These are phyloP conservation scores for Petaurus breviceps DNA, from an alignment of 2,113 vertebrate species.

Conservation along the genomic window DNA sequence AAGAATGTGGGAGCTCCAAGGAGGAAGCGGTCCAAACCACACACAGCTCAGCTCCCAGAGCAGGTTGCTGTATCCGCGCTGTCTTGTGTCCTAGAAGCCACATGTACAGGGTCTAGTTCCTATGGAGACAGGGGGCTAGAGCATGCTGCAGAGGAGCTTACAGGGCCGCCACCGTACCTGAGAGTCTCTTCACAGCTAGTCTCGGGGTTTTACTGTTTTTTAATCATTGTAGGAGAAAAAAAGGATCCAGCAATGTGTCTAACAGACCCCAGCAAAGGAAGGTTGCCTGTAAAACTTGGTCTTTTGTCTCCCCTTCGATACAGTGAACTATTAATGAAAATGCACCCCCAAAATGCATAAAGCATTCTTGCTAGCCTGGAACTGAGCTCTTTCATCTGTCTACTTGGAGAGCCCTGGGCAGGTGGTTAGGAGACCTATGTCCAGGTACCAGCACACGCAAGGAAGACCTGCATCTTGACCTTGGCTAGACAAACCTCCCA, in stretches of 20 bases:
- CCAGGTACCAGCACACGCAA: rapidly evolving
- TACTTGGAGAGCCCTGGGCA: not conserved
- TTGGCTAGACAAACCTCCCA: not conserved
- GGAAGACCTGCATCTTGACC: not conserved
- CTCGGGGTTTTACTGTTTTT: not conserved
- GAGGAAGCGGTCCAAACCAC: not conserved
- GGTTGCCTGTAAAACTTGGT: not conserved
- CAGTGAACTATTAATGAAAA: not conserved
- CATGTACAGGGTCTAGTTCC: too few relatives aligned
- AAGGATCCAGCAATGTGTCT: not conserved
- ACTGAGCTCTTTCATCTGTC: not conserved
- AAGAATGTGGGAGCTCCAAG: rapidly evolving
- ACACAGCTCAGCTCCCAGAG: not conserved
- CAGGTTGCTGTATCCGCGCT: not conserved
- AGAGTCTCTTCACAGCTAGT: not conserved
- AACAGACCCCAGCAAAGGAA: not conserved
- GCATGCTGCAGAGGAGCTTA: not conserved
- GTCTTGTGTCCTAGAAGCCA: rapidly evolving
- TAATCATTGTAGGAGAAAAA: not conserved
- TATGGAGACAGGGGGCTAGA: not conserved
- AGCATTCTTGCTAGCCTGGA: not conserved
- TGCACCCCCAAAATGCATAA: not conserved
- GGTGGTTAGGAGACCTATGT: not conserved
- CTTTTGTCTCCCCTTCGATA: not conserved
- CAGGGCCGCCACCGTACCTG: not conserved